Base-by-base conservation (phyloP, 30 jellyfish, hydroid and myxozoan species). In the Hydractinia echinata region DNA sequence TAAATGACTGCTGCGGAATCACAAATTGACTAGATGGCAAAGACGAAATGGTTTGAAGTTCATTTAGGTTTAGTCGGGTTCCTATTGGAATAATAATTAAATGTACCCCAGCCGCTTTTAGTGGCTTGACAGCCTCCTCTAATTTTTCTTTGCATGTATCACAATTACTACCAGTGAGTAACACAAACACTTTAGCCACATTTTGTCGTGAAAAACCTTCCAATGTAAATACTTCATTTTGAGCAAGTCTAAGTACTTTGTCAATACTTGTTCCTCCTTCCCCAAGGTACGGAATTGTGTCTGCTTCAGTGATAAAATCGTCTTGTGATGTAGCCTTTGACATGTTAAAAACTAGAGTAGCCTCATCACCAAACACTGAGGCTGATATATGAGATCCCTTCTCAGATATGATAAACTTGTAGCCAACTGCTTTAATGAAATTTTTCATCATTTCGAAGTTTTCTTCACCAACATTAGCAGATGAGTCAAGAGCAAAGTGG, bases 401-500 rank as follows among this genome's bases (percentile, higher is more conserved):
- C 50, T 64, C 62, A 4, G 99, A 93, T 21, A 93, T 83, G 51
- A 87, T 88, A 79, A 93, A 93, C 67, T 86, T 93, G 78, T 93
- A 89, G 19, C 87, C 93, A 13, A 85, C 67, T 48, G 95, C 92
- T 66, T 79, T 67, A 67, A 93, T 53, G 78, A 93, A 93, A 79
- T 84, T 82, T 48, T 72, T 84, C 81, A 93, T 21, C 73, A 83
- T 55, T 52, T 81, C 94, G 76, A 87, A 93, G 19, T 87, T 84
- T 10, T 76, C 84, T 8, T 79, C 76, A 8, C 89, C 82, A 21
- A 93, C 74, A 50, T 87, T 84, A 61, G 52, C 71, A 10, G 99
- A 93, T 8, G 99, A 87, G 73, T 93, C 96, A 84, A 93, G 55
- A 20, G 99, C 99, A 87, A 93, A 87, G 66, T 93, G 99, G 64